Evolutionary conservation across 1,140 invertebrate genomes (phyloP).

Genomic region (Thalassaphorura encarpata): DNA sequence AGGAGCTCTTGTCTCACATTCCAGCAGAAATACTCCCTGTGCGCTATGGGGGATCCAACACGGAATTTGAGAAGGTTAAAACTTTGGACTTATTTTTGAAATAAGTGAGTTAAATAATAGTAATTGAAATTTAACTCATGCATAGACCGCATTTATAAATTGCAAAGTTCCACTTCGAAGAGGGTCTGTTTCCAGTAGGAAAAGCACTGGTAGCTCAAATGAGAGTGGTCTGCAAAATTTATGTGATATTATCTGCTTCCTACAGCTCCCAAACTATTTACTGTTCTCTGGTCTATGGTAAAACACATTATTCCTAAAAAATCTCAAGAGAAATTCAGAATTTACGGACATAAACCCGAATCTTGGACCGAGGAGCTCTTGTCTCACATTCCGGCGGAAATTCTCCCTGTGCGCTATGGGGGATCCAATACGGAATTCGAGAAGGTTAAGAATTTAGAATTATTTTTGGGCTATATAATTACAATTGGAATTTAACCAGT

Average conservation of each 20-base stretch:
- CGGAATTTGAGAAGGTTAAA: neutral
- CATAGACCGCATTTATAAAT: neutral
- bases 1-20: neutral
- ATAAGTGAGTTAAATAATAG: too few relatives aligned
- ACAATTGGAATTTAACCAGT: too few relatives aligned
- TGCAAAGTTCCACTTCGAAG: neutral
- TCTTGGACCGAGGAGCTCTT: neutral
- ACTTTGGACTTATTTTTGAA: too few relatives aligned
- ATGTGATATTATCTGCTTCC: too few relatives aligned
- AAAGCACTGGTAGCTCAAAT: too few relatives aligned
- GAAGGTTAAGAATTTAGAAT: too few relatives aligned
- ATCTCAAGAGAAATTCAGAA: neutral
- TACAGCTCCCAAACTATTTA: slow-evolving; percentile 1
- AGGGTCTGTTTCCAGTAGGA: neutral
- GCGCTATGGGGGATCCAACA: neutral
- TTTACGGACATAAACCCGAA: neutral
- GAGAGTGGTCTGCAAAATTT: too few relatives aligned
- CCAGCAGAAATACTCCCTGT: neutral
- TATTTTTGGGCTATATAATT: too few relatives aligned
- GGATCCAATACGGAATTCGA: neutral
- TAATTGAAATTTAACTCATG: too few relatives aligned
- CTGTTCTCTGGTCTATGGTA: neutral
- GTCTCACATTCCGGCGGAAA: neutral
- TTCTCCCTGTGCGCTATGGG: neutral
- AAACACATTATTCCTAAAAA: neutral